These are phyloP conservation scores for Drosophila paranaensis DNA, from an alignment of 2,888 invertebrate genomes.

Conservation along the genomic window DNA sequence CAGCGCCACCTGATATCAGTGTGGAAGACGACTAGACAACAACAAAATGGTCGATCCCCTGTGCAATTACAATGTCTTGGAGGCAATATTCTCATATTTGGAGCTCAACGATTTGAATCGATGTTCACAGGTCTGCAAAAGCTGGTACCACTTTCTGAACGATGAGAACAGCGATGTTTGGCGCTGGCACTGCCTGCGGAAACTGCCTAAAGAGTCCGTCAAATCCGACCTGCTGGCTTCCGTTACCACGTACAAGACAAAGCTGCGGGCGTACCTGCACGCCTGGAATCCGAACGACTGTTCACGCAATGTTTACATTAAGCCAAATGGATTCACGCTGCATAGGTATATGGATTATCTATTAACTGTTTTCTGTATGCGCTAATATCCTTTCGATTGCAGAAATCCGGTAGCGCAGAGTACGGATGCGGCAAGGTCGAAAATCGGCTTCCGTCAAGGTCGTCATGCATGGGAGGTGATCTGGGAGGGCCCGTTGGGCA, in stretches of 20 bases:
- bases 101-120: conserved; percentile 93
- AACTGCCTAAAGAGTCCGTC: conserved; percentile 91
- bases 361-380: background rate
- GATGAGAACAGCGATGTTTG: conserved; percentile 98
- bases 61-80: conserved; percentile 92
- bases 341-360: conserved; percentile 88
- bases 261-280: conserved; percentile 96
- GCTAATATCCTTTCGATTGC: conserved; percentile 32
- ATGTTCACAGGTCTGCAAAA: conserved; percentile 96
- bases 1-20: conserved; percentile 14
- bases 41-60: conserved; percentile 87
- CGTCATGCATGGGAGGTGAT: conserved; percentile 99
- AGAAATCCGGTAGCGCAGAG: conserved; percentile 99
- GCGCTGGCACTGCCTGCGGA: conserved; percentile 94
- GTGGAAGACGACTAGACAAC: conserved; percentile 32
- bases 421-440: conserved; percentile 96
- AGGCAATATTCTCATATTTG: conserved; percentile 96
- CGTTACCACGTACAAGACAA: conserved; percentile 95
- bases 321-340: conserved; percentile 98
- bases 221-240: conserved; percentile 96
- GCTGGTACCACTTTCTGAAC: conserved; percentile 94
- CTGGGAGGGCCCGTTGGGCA: conserved; percentile 99
- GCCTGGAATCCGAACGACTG: conserved; percentile 99
- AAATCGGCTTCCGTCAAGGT: conserved; percentile 95
- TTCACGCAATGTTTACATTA: conserved; percentile 98